Evolutionary conservation across 1,140 invertebrate species (phyloP), one percentile per base, ranked within the genome.

Genomic region (Drosophila busckii): DNA sequence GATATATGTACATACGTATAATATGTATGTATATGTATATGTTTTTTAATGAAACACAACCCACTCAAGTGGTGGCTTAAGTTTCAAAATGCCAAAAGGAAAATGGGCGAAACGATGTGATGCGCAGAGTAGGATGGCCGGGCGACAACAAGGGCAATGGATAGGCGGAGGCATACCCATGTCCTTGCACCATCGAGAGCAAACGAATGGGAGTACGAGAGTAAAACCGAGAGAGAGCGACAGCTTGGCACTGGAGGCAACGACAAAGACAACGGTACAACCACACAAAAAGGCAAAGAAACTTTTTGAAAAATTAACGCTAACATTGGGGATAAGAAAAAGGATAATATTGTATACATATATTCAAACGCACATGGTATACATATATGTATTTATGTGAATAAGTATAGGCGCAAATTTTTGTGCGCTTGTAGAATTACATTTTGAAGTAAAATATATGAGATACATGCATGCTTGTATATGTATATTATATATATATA

Each of bases 31-130:
- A 13, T 35, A 25, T 44, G 37, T 52, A 42, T 45, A n/a, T 68
- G 58, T 80, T 78, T 76, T 78, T 78, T 80, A 78, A 80, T 73
- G 63, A 73, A 68, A 78, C 75, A 59, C 71, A 71, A 70, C 70
- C 70, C 70, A 70, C 65, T 75, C 63, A 53, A 78, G 67, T 60
- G 62, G 67, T 49, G 63, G 68, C 71, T 80, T 71, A 70, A 67
- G 73, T 80, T 80, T 71, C 53, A 70, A 70, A 70, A 78, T 59
- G 38, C 71, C 50, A 49, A 56, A 68, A 73, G 59, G 64, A 75
- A 73, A 67, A 55, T 54, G 73, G 62, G 55, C 48, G 41, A 40
- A 22, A 19, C n/a, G 34, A 59, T 35, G 32, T 19, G 40, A 53
- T 34, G 44, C 40, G 44, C 38, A 53, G 44, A 40, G 2, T 32